A percentile compares a stretch with the other conserved stretches of the same genome.
Conservation (phyloP, 2,888 invertebrate species). For the Alcis repandata region DNA sequence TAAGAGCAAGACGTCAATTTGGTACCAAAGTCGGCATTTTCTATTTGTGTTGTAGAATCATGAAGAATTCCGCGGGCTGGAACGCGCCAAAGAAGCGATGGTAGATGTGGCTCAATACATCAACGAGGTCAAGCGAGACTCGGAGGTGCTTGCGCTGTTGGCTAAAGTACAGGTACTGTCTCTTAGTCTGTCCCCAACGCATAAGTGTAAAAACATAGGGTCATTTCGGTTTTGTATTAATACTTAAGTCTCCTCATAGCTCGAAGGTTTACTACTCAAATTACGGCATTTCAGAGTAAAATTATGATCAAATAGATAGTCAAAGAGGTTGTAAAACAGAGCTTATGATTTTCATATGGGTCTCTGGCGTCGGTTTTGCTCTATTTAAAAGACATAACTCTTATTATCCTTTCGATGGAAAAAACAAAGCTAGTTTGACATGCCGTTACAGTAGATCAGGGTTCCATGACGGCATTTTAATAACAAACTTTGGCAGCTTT, state of each 20-base stretch:
- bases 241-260: not conserved
- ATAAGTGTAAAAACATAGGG: too few species aligned
- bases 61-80: constrained; percentile 93
- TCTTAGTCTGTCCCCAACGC: too few species aligned
- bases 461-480: too few species aligned
- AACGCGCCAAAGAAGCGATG: constrained; percentile 97
- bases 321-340: constrained; percentile 3
- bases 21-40: too few species aligned
- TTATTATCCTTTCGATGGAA: not conserved
- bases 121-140: constrained; percentile 98
- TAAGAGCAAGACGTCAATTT: too few species aligned
- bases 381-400: not conserved
- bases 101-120: constrained; percentile 98
- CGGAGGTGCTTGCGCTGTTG: constrained; percentile 96
- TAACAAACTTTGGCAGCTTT: too few species aligned
- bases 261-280: not conserved
- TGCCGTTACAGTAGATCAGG: too few species aligned
- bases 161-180: constrained; percentile 94
- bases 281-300: not conserved
- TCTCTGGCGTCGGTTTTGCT: not conserved
- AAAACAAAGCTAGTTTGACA: too few species aligned
- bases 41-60: constrained; percentile 85
- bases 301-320: not conserved
- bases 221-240: too few species aligned
- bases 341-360: not conserved